Conservation (phyloP, 2,113 vertebrate genomes). For the Epinephelus lanceolatus region DNA sequence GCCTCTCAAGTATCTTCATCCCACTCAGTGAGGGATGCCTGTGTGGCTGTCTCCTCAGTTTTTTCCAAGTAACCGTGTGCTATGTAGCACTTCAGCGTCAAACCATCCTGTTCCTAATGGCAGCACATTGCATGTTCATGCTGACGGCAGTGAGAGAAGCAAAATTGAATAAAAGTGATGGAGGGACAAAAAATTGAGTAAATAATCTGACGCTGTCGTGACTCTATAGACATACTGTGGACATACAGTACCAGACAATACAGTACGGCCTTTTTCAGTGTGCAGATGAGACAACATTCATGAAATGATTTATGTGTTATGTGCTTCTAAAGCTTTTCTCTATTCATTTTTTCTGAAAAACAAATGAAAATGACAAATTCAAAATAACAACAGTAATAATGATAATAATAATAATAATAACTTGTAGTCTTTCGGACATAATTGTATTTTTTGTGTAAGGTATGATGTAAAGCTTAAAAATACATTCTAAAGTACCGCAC, state of each 20-base stretch:
- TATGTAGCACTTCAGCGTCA: slow-evolving; percentile 37
- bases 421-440: neutral
- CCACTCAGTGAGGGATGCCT: neutral
- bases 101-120: slow-evolving; percentile 13
- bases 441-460: neutral
- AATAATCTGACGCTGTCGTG: neutral
- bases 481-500: neutral
- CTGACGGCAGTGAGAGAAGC: neutral
- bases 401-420: no score
- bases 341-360: neutral
- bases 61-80: slow-evolving; percentile 1
- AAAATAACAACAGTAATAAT: no score
- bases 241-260: neutral
- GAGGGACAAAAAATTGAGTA: neutral
- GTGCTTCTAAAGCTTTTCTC: neutral
- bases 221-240: neutral
- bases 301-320: neutral
- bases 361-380: no score
- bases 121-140: neutral
- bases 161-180: slow-evolving; percentile 13
- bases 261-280: neutral
- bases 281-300: neutral
- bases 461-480: neutral
- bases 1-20: neutral
- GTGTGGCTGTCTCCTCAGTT: neutral